A percentile compares a stretch with the other conserved stretches of the same genome.
phyloP scores from a whole-genome alignment of 2,797 vertebrate species.

The Taeniopygia guttata region DNA sequence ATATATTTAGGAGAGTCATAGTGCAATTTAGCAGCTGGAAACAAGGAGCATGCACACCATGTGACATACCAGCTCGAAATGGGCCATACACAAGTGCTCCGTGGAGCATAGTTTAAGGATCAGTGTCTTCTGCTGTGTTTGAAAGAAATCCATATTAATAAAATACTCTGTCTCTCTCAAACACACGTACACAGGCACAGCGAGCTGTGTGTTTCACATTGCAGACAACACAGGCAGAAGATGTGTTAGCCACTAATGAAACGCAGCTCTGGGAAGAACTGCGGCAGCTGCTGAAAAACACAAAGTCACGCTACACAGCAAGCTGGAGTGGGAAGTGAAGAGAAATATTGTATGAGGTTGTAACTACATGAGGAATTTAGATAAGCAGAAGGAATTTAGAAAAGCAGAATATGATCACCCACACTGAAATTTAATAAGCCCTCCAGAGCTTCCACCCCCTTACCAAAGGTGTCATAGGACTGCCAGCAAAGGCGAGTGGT shows the following conservation, averaged over 20 bases:
- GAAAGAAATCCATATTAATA: conserved; percentile 4
- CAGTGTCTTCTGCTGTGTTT: background rate
- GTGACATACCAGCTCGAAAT: conserved; percentile 32
- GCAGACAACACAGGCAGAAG: background rate
- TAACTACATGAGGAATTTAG: conserved; percentile 66
- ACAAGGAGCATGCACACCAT: conserved; percentile 59
- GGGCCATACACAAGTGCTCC: conserved; percentile 16
- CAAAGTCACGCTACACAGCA: conserved; percentile 41
- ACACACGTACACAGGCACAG: background rate
- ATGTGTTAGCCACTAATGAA: conserved; percentile 20
- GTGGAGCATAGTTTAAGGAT: background rate
- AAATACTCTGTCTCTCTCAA: background rate
- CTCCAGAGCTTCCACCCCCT: conserved; percentile 23
- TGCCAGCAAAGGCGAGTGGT: background rate
- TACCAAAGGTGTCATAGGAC: conserved; percentile 17
- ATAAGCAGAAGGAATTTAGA: conserved; percentile 37
- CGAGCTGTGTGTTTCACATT: background rate
- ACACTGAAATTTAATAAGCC: conserved; percentile 54
- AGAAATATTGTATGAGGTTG: conserved; percentile 60
- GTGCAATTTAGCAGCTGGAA: conserved; percentile 67
- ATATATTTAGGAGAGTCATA: conserved; percentile 59
- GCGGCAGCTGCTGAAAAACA: conserved; percentile 8
- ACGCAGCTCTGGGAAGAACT: conserved; percentile 45
- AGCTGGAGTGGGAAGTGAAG: conserved; percentile 46
- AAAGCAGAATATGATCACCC: conserved; percentile 64